Base-by-base conservation (phyloP, 1,140 invertebrate genomes). In the Drosophila nikananu region DNA sequence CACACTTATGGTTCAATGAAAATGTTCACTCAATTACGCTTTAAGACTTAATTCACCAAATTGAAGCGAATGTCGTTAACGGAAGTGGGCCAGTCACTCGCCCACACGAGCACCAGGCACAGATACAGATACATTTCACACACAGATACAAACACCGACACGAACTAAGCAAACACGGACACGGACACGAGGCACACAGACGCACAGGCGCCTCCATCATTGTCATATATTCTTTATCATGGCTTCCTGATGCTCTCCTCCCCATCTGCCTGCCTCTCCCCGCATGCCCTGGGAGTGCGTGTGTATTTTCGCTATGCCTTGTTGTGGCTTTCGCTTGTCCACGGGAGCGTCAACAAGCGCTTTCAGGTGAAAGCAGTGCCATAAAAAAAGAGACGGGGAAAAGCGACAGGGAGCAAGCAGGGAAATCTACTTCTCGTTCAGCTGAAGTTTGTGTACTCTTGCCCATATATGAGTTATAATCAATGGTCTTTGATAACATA, bases 21-120 rank as follows among this genome's bases (percentile, higher is more conserved):
- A 91, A 86, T 91, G 51, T 91, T 91, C 89, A 81, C 89, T 91
- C 89, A 91, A 91, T 91, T 91, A 91, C 81, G 67, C 84, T 91
- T 90, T 86, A 91, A 90, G 84, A 82, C 90, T 91, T 90, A 91
- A 91, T 91, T 90, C 79, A 80, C 78, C 49, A 84, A 84, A 84
- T 81, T 89, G 81, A 72, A 79, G 78, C 55, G 75, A 81, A 81
- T 84, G 68, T 78, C 68, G 80, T 89, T 87, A 80, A 76, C 83
- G 70, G 79, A 86, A 81, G 75, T 81, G 82, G 83, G 48, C 60
- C 81, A 84, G 46, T 41, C 46, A 55, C 25, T 19, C 49, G 27
- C 35, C 46, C 51, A 39, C 23, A 57, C 37, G 37, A 8, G 13
- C 25, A n/a, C 46, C 3, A 25, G 13, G 6, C 32, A 35, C 32